Base-by-base conservation (phyloP, 2,797 vertebrate species). In the Eupleurogrammus muticus region DNA sequence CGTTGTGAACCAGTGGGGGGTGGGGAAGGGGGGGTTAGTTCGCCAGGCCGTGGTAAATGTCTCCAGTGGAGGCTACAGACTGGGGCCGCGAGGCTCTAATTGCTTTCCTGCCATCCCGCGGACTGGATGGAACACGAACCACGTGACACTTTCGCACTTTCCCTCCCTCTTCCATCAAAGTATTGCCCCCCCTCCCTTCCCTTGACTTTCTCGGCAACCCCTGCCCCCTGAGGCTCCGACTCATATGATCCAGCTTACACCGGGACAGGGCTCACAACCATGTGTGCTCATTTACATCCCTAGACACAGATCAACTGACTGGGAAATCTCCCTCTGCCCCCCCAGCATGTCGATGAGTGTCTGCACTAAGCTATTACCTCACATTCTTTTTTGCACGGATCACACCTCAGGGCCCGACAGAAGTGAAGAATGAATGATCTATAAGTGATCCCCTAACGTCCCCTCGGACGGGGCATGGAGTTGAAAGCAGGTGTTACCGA, bases 171-270 rank as follows among this genome's bases (percentile, higher is more conserved):
- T 32, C n/a, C 0, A 20, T 49, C 36, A 21, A 64, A 64, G 42
- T 53, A 60, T 75, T 66, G 28, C 35, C 76, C 28, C 28, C 28
- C 3, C 28, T n/a, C n/a, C n/a, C n/a, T n/a, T n/a, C 66, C 35
- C 73, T 64, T 42, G 24, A 54, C 69, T 75, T 70, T 66, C 50
- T 74, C 69, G 50, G 36, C 77, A 70, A 63, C 62, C 80, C 67
- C 50, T 65, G 56, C 47, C 79, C 77, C 78, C 77, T 0, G 53
- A 80, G 73, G 78, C 76, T 69, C 65, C 19, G 0, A 49, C 73
- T 90, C 89, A 92, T 87, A 88, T 90, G 90, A 90, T 79, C 66
- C 72, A 51, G 80, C 79, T 91, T 90, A 89, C 73, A 83, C 58
- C 9, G 59, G 60, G 61, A 35, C 59, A 73, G 72, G 66, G 49